phyloP scores from a whole-genome alignment of 2,113 vertebrate species.

The Ptychochromis oligacanthus region DNA sequence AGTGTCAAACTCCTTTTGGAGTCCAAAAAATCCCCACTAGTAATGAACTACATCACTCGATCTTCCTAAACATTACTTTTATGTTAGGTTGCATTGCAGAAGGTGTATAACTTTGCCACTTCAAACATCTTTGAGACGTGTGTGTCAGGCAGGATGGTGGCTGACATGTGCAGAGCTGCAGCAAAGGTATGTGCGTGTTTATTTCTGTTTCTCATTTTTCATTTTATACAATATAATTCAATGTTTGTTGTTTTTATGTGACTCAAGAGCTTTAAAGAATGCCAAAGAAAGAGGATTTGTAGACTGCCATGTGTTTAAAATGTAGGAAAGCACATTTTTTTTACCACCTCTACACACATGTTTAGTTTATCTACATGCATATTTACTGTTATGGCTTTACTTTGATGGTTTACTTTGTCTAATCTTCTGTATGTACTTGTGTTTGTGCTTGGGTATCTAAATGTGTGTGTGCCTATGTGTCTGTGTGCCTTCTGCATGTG shows the following conservation, averaged over 20 bases:
- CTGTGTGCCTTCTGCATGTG: neutral
- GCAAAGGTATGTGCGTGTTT: conserved; percentile 83
- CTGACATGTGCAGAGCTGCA: conserved; percentile 96
- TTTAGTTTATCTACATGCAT: neutral
- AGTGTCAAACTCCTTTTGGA: neutral
- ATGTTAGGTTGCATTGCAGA: conserved; percentile 90
- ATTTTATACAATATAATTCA: neutral
- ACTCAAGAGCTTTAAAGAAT: neutral
- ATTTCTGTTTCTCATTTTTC: neutral
- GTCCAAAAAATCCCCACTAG: neutral
- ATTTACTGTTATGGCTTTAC: neutral
- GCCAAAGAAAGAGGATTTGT: neutral
- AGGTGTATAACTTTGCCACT: conserved; percentile 93
- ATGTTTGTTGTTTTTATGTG: no score
- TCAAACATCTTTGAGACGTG: conserved; percentile 98
- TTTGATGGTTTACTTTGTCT: neutral
- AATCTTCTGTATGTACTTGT: conserved; percentile 10
- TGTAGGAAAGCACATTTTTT: neutral
- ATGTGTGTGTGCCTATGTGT: conserved; percentile 9
- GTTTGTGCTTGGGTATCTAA: conserved; percentile 1
- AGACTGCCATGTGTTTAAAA: neutral
- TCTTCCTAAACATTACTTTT: neutral
- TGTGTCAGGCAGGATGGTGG: conserved; percentile 97
- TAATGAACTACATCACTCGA: neutral
- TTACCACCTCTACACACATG: no score